phyloP scores from a whole-genome alignment of 2,113 vertebrate genomes.

The Falco punctatus region DNA sequence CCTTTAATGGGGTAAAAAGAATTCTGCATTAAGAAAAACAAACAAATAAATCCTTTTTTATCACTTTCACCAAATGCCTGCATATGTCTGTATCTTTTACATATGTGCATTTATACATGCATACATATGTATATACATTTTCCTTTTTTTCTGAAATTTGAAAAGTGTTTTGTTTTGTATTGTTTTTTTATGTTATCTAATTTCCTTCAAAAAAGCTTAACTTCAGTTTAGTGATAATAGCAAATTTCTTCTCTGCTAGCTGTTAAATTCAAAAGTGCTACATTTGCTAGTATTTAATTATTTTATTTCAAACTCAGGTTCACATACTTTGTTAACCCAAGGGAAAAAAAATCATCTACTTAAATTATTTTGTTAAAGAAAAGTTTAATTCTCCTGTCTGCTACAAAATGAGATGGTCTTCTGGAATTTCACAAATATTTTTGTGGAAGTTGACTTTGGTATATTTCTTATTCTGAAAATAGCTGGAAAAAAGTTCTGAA shows the following conservation, averaged over 20 bases:
- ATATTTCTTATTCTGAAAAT: background rate
- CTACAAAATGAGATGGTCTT: background rate
- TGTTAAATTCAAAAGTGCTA: background rate
- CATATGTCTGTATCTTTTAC: background rate
- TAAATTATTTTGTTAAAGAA: background rate
- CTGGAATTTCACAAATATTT: background rate
- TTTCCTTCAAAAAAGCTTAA: background rate
- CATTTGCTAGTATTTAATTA: background rate
- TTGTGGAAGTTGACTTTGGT: background rate
- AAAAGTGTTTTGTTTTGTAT: background rate
- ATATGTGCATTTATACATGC: background rate
- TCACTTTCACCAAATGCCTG: background rate
- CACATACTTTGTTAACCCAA: background rate
- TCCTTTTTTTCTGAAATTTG: background rate
- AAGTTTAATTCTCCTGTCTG: background rate
- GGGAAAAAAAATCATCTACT: background rate
- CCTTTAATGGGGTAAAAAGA: conserved; percentile 11
- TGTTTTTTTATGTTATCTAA: background rate
- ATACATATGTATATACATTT: background rate
- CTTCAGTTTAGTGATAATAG: background rate
- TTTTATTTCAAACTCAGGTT: background rate
- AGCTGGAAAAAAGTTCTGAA: background rate
- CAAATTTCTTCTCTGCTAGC: background rate
- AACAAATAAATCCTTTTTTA: background rate
- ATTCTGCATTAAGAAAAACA: background rate